Evolutionary conservation across 2,797 vertebrate species (phyloP), one percentile per base, ranked within the genome.

Genomic region (Artibeus lituratus): DNA sequence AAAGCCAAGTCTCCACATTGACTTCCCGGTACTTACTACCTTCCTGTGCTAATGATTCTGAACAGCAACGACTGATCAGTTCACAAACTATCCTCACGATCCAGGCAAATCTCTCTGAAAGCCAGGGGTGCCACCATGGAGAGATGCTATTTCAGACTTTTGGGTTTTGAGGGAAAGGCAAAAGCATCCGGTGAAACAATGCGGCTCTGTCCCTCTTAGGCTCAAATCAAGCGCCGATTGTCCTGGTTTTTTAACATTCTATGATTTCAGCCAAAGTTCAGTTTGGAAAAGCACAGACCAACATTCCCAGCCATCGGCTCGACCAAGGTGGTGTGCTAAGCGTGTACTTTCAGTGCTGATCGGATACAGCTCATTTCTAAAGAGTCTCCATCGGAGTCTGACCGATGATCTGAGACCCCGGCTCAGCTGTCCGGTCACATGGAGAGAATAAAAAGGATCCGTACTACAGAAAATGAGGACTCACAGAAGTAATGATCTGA

Each of bases 251-350:
- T 78, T 10, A 92, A 37, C 21, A 92, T 53, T 85, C 67, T 89
- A 57, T 42, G 12, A 92, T 89, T 97, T 96, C 39, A 59, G 32
- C 26, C 74, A 14, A 93, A 94, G 55, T 92, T 95, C 72, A 76
- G 62, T 65, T 80, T 93, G 72, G 47, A 94, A 94, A 91, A 93
- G 62, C 49, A 93, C n/a, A 86, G 65, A 62, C 93, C 10, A 65
- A 88, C 88, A 94, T 83, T 84, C 94, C 65, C 49, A 80, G 53
- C 18, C 29, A 88, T 87, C 67, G 87, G 26, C 14, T 96, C n/a
- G 73, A 77, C 10, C 39, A 2, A 88, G 65, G 53, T 8, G 84
- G 95, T 26, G 87, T 7, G 74, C 42, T 49, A 74, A 88, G 5
- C 8, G 32, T n/a, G 29, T 81, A 86, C 88, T 82, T 95, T 73